Percentiles rank a stretch among this genome's conserved stretches.
Conservation (phyloP, 2,113 vertebrate genomes). For the Sakesphorus luctuosus region DNA sequence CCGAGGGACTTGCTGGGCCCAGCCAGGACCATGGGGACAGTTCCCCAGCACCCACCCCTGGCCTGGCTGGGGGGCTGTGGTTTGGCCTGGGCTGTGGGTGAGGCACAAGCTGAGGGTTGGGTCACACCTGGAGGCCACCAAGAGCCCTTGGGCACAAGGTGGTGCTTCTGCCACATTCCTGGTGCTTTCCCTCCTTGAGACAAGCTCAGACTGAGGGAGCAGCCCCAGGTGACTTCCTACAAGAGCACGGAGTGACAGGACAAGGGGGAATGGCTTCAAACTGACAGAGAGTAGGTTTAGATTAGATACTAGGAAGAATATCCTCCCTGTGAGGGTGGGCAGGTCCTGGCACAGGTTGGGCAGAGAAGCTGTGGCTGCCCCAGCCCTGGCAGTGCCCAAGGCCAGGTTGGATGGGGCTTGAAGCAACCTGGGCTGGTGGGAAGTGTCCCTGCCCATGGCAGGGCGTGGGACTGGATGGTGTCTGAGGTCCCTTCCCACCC, state of each 20-base stretch:
- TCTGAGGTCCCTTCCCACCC: too few relatives aligned
- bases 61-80: background rate
- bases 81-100: accelerated
- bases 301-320: background rate
- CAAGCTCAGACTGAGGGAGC: background rate
- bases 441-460: background rate
- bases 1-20: background rate
- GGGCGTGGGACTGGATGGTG: background rate
- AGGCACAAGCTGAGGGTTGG: background rate
- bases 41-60: background rate
- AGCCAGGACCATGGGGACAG: background rate
- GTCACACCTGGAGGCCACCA: background rate
- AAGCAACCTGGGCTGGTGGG: accelerated
- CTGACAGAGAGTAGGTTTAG: background rate
- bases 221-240: too few relatives aligned
- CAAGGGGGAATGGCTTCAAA: background rate
- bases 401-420: background rate
- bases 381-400: background rate
- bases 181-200: background rate
- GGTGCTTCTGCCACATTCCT: accelerated
- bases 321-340: accelerated
- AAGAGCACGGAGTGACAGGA: background rate
- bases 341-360: background rate
- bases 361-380: background rate
- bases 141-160: accelerated